Evolutionary conservation across 2,888 invertebrate genomes (phyloP).

Genomic region (Ephialtes manifestator): DNA sequence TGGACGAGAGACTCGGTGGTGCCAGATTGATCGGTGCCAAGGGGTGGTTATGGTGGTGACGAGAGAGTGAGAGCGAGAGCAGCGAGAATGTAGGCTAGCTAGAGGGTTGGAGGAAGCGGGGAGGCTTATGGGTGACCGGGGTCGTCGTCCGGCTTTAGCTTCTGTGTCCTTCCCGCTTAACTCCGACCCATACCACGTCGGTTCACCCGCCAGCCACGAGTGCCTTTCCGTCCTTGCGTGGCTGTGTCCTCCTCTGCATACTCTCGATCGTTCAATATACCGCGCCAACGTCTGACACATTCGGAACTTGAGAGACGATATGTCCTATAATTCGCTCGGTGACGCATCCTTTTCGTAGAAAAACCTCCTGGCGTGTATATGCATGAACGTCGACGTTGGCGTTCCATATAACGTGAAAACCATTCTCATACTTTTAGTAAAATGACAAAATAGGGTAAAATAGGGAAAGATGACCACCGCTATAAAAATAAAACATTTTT

Average conservation of each 20-base stretch:
- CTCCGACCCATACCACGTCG: conserved; percentile 52
- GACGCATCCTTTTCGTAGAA: conserved; percentile 41
- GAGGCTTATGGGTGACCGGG: conserved; percentile 77
- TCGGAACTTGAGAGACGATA: conserved; percentile 14
- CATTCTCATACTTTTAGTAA: neutral
- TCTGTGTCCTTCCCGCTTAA: conserved; percentile 74
- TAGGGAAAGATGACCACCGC: neutral
- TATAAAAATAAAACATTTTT: too few relatives aligned
- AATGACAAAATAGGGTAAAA: neutral
- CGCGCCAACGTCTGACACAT: conserved; percentile 35
- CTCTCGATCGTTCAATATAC: conserved; percentile 48
- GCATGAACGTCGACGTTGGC: neutral
- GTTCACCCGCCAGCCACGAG: conserved; percentile 35
- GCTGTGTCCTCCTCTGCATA: conserved; percentile 44
- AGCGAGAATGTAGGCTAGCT: conserved; percentile 67
- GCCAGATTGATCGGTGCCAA: conserved; percentile 80
- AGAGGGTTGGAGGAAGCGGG: conserved; percentile 66
- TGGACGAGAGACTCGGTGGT: conserved; percentile 68
- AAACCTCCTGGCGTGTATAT: neutral
- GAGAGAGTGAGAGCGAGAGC: conserved; percentile 72
- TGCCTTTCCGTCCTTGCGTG: conserved; percentile 30
- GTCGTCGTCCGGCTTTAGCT: conserved; percentile 79
- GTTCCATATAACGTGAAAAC: too few relatives aligned
- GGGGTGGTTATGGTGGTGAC: conserved; percentile 76
- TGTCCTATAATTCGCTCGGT: conserved; percentile 1